These are phyloP conservation scores for Elanoides forficatus DNA, from an alignment of 2,113 vertebrate species.

Conservation along the genomic window DNA sequence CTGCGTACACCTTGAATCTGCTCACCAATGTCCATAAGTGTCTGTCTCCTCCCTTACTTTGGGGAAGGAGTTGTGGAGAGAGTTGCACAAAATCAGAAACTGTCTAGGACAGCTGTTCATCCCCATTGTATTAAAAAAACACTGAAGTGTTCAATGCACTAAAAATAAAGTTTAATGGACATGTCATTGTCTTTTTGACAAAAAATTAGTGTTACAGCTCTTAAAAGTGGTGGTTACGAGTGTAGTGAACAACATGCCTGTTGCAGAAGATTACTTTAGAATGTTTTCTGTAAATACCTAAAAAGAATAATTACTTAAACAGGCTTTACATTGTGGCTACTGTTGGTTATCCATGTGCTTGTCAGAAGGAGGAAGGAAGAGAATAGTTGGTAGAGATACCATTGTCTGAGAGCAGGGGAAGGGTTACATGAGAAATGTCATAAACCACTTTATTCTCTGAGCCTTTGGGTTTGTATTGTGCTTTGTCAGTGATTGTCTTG, in stretches of 20 bases:
- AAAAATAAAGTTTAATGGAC: not conserved
- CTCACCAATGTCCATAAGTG: not conserved
- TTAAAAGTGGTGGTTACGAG: not conserved
- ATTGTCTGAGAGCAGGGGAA: not conserved
- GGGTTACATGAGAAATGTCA: not conserved
- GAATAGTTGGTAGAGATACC: not conserved
- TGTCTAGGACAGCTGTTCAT: not conserved
- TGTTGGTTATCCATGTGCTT: not conserved
- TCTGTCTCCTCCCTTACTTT: not conserved
- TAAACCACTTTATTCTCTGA: not conserved
- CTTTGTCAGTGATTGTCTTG: not conserved
- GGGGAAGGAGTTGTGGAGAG: not conserved
- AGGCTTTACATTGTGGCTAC: not conserved
- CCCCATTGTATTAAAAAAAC: not conserved
- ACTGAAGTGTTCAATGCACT: not conserved
- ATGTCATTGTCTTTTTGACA: not conserved
- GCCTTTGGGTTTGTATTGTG: not conserved
- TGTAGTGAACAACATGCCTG: fast-evolving
- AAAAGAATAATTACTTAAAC: not conserved
- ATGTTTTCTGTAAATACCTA: not conserved
- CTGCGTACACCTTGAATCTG: not conserved
- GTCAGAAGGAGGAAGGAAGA: not conserved
- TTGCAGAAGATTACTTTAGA: not conserved
- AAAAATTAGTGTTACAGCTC: not conserved
- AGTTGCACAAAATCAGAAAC: not conserved